Percentiles rank a stretch among this genome's conserved stretches.
These are phyloP conservation scores for Hypercompe scribonia DNA, from an alignment of 2,888 invertebrate genomes.

Conservation along the genomic window DNA sequence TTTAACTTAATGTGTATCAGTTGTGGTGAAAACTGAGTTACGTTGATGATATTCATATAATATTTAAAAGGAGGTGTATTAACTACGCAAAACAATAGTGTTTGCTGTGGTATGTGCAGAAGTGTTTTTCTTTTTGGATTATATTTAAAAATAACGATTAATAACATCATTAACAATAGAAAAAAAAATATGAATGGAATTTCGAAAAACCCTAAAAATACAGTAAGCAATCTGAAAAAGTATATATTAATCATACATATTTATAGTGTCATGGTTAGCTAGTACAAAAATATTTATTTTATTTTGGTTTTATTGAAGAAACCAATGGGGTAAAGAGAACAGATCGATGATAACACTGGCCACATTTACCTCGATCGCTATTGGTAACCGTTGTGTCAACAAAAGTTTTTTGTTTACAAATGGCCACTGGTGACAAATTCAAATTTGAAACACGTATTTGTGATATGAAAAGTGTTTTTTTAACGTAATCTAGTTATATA, in stretches of 20 bases:
- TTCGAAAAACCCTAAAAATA: background rate
- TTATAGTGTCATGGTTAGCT: too few relatives aligned
- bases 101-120: background rate
- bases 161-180: background rate
- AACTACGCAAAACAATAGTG: background rate
- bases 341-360: conserved; percentile 63
- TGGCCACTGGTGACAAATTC: conserved; percentile 76
- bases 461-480: conserved; percentile 61
- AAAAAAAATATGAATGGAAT: background rate
- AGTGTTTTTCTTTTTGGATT: background rate
- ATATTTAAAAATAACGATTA: background rate
- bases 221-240: background rate
- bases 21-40: background rate
- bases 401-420: conserved; percentile 82
- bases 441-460: conserved; percentile 68
- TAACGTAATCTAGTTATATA: conserved; percentile 45
- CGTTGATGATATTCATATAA: background rate
- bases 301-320: background rate
- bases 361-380: conserved; percentile 70
- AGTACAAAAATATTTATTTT: background rate
- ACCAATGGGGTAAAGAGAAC: conserved; percentile 36
- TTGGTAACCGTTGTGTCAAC: conserved; percentile 84
- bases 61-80: background rate
- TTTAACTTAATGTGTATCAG: too few relatives aligned
- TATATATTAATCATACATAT: too few relatives aligned